Percentiles rank a stretch among this genome's conserved stretches.
Evolutionary conservation across 2,888 invertebrate genomes (phyloP).

Genomic region (Pyrocoelia pectoralis): DNA sequence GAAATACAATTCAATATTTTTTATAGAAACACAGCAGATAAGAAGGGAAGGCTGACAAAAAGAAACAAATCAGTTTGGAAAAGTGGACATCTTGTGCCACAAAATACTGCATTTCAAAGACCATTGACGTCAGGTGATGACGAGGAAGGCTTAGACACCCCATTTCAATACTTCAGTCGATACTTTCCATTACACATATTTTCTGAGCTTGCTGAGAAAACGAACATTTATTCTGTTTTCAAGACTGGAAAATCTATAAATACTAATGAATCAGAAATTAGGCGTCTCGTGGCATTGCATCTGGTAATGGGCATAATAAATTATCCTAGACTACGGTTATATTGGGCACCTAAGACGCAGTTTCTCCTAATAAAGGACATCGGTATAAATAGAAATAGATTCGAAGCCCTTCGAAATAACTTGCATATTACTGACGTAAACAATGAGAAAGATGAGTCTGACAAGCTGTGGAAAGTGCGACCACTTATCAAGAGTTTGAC

Average conservation of each 20-base stretch:
- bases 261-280: constrained; percentile 29
- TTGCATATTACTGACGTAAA: constrained; percentile 2
- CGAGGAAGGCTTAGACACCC: constrained; percentile 18
- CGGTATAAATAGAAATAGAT: constrained; percentile 3
- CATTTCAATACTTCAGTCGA: constrained; percentile 29
- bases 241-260: constrained; percentile 23
- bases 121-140: not conserved
- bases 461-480: not conserved
- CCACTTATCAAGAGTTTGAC: not conserved
- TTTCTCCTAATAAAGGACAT: not conserved
- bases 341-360: constrained; percentile 25
- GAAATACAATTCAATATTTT: no score
- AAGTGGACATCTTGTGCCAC: not conserved
- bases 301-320: constrained; percentile 36
- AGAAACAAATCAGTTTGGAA: not conserved
- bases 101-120: not conserved
- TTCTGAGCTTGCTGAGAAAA: constrained; percentile 28
- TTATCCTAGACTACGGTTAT: constrained; percentile 25
- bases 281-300: constrained; percentile 33
- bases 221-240: constrained; percentile 34
- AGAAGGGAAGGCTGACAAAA: no score
- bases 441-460: not conserved
- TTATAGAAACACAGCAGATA: no score
- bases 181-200: constrained; percentile 29
- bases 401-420: constrained; percentile 2